These are phyloP conservation scores for Ylistrum balloti DNA, from an alignment of 1,140 invertebrate genomes.

Conservation along the genomic window DNA sequence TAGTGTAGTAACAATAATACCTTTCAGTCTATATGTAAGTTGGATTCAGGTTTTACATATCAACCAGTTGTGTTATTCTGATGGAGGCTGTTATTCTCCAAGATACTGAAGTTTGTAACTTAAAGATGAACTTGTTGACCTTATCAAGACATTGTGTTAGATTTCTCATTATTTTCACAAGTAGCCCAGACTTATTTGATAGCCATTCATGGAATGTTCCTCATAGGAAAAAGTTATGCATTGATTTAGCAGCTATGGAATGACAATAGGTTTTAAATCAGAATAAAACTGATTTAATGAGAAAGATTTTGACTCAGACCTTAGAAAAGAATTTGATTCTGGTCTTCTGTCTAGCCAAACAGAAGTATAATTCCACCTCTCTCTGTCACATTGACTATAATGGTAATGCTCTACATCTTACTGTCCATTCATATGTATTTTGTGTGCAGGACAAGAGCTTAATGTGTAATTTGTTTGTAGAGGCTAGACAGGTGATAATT, in stretches of 20 bases:
- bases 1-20: too few relatives aligned
- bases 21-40: too few relatives aligned
- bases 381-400: neutral
- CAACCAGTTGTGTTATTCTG: too few relatives aligned
- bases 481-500: constrained; percentile 33
- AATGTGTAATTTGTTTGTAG: neutral
- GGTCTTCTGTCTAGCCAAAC: neutral
- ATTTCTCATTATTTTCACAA: too few relatives aligned
- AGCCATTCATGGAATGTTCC: too few relatives aligned
- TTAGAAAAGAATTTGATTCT: neutral
- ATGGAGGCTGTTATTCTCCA: too few relatives aligned
- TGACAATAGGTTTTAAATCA: neutral
- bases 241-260: neutral
- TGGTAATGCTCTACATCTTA: neutral
- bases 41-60: too few relatives aligned
- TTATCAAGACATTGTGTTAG: too few relatives aligned
- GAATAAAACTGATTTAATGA: neutral
- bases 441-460: neutral
- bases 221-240: neutral
- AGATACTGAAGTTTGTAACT: too few relatives aligned
- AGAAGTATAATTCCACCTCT: neutral
- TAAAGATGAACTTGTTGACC: too few relatives aligned
- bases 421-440: constrained; percentile 13
- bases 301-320: neutral
- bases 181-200: too few relatives aligned